Evolutionary conservation across 2,888 invertebrate genomes (phyloP).

Genomic region (Geotrupes spiniger): DNA sequence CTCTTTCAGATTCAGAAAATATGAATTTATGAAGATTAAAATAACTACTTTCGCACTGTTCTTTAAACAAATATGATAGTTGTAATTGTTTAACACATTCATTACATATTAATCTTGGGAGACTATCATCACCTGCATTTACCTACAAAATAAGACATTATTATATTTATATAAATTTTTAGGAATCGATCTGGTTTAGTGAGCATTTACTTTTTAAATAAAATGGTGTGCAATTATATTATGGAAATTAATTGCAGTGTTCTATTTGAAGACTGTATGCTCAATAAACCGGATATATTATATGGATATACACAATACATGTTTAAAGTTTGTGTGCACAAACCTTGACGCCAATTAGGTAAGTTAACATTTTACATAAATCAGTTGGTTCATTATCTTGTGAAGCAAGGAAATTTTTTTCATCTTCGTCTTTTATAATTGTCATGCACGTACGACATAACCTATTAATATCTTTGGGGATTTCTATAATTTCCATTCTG

Average conservation of each 20-base stretch:
- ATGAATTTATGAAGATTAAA: constrained; percentile 25
- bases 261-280: too few relatives aligned
- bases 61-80: constrained; percentile 29
- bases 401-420: constrained; percentile 19
- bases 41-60: constrained; percentile 31
- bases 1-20: constrained; percentile 8
- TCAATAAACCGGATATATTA: too few relatives aligned
- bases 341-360: constrained; percentile 21
- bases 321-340: constrained; percentile 3
- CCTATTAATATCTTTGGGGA: constrained; percentile 31
- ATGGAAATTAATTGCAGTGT: too few relatives aligned
- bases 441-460: constrained; percentile 31
- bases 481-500: constrained; percentile 27
- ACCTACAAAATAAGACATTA: constrained; percentile 24
- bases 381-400: constrained; percentile 18
- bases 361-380: constrained; percentile 25
- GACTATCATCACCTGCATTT: constrained; percentile 28
- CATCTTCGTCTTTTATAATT: constrained; percentile 20
- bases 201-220: too few relatives aligned
- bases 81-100: constrained; percentile 29
- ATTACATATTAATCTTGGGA: constrained; percentile 33
- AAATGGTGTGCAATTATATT: too few relatives aligned
- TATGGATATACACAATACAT: too few relatives aligned
- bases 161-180: too few relatives aligned
- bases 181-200: too few relatives aligned